Percentiles rank a stretch among this genome's conserved stretches.
phyloP scores from a whole-genome alignment of 1,140 invertebrate genomes.

The Chironomus tepperi region DNA sequence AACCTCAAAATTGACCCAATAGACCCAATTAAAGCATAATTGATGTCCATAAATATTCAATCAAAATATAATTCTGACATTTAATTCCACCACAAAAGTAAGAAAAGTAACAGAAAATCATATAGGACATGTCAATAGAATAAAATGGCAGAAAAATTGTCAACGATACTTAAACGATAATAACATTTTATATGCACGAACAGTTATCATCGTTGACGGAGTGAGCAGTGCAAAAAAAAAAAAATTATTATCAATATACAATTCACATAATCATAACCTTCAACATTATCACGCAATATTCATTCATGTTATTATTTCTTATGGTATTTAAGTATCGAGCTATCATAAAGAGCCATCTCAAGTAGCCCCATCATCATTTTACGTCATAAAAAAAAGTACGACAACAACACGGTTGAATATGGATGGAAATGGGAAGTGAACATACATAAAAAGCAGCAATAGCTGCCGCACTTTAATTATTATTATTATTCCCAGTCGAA shows the following conservation, averaged over 20 bases:
- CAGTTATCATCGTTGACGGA: too few relatives aligned
- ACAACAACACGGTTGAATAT: background rate
- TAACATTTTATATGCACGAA: too few relatives aligned
- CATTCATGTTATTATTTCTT: conserved; percentile 1
- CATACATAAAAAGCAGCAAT: conserved; percentile 1
- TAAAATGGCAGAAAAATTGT: too few relatives aligned
- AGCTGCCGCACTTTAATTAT: conserved; percentile 1
- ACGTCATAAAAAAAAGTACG: conserved; percentile 12
- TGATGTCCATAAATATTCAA: too few relatives aligned
- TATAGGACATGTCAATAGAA: too few relatives aligned
- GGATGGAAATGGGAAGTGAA: background rate
- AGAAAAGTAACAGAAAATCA: too few relatives aligned
- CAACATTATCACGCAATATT: conserved; percentile 4
- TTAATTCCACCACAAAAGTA: too few relatives aligned
- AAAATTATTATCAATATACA: background rate
- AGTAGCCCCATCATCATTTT: conserved; percentile 11
- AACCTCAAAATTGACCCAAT: too few relatives aligned
- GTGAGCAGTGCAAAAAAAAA: too few relatives aligned
- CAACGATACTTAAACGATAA: too few relatives aligned
- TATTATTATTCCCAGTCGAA: conserved; percentile 7
- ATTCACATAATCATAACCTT: conserved; percentile 9
- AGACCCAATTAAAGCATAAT: too few relatives aligned
- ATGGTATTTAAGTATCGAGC: background rate
- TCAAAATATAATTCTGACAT: too few relatives aligned
- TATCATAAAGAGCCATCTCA: background rate